Evolutionary conservation across 2,888 invertebrate genomes (phyloP), one percentile per base, ranked within the genome.

Genomic region (Aelia acuminata): DNA sequence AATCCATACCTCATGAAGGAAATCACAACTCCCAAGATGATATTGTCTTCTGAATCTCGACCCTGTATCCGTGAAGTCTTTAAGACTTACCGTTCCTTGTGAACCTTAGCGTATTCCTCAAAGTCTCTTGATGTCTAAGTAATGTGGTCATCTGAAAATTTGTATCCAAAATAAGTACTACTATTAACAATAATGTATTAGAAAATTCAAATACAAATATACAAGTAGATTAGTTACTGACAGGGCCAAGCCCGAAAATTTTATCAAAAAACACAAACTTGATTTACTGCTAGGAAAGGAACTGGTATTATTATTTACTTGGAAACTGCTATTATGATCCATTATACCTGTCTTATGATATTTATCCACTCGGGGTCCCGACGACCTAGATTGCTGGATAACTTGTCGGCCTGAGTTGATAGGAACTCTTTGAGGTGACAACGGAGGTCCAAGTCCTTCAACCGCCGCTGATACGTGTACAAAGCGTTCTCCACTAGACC

Each of bases 141-240:
- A 91, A 86, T 43, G 90, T 89, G 1, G 91, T 91, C 91, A 91
- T 90, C 91, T 91, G 89, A 4, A 88, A 84, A 47, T 70, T 18
- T 2, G 26, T 57, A 31, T 4, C n/a, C 26, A 57, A 8, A 57
- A 53, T 53, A 4, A 49, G n/a, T n/a, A n/a, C n/a, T n/a, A n/a
- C n/a, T n/a, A n/a, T 49, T 49, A 11, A 3, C 49, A 49, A 2
- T 4, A 49, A 20, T 3, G 20, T 20, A 49, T 20, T 49, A 20
- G 20, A 49, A 20, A 49, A n/a, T 20, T 63, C 4, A 63, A 15
- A n/a, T 31, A 13, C 31, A 0, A 10, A 39, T 15, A 43, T 7
- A 43, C 10, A 43, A 43, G 43, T 43, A 10, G 43, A n/a, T n/a
- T n/a, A n/a, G n/a, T n/a, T n/a, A n/a, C n/a, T n/a, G n/a, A n/a